Evolutionary conservation across 2,888 invertebrate genomes (phyloP).

Genomic region (Neoscelio sp.): DNA sequence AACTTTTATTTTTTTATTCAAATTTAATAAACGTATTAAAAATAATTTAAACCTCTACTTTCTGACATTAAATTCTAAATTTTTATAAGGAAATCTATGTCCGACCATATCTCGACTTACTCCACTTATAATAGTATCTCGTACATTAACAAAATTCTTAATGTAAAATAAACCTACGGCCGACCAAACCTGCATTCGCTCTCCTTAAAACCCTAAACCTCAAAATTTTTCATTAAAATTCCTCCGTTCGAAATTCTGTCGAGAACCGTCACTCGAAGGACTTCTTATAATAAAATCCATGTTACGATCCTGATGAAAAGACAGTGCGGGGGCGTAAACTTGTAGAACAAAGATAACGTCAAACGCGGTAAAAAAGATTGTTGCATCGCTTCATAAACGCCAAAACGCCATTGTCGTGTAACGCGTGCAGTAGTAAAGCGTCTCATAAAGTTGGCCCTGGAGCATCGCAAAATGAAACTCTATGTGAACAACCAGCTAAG

Average conservation of each 20-base stretch:
- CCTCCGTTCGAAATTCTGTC: background rate
- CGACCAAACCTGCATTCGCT: background rate
- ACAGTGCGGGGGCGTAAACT: slow-evolving; percentile 15
- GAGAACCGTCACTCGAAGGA: background rate
- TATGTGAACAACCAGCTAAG: slow-evolving; percentile 13
- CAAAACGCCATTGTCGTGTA: slow-evolving; percentile 42
- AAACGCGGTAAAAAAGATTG: slow-evolving; percentile 50
- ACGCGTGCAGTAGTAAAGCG: slow-evolving; percentile 52
- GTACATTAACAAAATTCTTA: slow-evolving; percentile 10
- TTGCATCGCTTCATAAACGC: slow-evolving; percentile 51
- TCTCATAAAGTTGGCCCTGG: slow-evolving; percentile 50
- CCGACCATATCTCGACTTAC: no score
- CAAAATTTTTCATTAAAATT: slow-evolving; percentile 30
- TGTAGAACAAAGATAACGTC: slow-evolving; percentile 37
- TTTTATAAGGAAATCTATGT: no score
- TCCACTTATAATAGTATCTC: background rate
- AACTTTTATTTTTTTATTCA: slow-evolving; percentile 18
- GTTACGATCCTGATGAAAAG: slow-evolving; percentile 49
- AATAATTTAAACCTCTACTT: no score
- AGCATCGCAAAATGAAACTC: slow-evolving; percentile 54
- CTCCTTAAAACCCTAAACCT: background rate
- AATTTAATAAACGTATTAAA: slow-evolving; percentile 20
- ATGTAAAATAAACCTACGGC: background rate
- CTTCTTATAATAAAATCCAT: slow-evolving; percentile 35
- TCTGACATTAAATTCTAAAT: no score